A percentile compares a stretch with the other conserved stretches of the same genome.
Evolutionary conservation across 2,797 vertebrate genomes (phyloP).

Genomic region (Dipus sagitta): DNA sequence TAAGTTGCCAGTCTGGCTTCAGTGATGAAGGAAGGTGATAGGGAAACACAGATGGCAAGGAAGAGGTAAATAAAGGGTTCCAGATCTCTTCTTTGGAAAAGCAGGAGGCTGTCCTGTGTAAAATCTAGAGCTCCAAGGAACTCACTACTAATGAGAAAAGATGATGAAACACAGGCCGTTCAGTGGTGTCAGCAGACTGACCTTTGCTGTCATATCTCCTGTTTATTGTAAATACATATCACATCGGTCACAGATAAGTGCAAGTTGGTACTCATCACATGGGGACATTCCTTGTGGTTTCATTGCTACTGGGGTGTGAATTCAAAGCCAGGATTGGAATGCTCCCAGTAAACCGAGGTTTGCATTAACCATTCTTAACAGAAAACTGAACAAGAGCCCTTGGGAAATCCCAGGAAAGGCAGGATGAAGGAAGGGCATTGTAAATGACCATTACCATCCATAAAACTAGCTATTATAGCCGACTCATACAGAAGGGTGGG

Average conservation of each 20-base stretch:
- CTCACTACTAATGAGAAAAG: neutral
- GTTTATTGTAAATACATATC: neutral
- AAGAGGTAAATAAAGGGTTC: neutral
- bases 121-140: conserved; percentile 9
- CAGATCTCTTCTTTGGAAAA: conserved; percentile 40
- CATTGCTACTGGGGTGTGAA: conserved; percentile 13
- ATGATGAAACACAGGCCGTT: neutral
- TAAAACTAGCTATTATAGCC: neutral
- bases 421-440: neutral
- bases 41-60: neutral
- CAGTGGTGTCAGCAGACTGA: neutral
- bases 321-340: conserved; percentile 11
- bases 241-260: neutral
- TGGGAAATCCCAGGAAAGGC: conserved; percentile 56
- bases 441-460: neutral
- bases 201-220: conserved; percentile 24
- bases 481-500: neutral
- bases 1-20: neutral
- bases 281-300: conserved; percentile 54
- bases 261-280: conserved; percentile 10
- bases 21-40: neutral
- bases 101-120: neutral
- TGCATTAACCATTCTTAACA: conserved; percentile 26
- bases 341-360: conserved; percentile 41
- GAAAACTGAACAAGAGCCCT: neutral